A percentile compares a stretch with the other conserved stretches of the same genome.
phyloP scores from a whole-genome alignment of 2,797 vertebrate genomes.

The Strix occidentalis region DNA sequence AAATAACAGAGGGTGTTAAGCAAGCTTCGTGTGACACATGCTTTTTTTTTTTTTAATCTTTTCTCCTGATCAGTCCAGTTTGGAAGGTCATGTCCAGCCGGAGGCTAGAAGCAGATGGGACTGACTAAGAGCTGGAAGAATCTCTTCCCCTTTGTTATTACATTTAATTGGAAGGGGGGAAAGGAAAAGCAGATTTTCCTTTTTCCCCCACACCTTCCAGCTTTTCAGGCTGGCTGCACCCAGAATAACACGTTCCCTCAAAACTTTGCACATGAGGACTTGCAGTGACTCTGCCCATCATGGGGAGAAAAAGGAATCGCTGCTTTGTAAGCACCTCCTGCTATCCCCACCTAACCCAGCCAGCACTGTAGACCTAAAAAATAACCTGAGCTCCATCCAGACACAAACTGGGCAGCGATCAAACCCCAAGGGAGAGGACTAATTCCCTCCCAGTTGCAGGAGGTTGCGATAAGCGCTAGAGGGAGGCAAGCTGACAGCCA shows the following conservation, averaged over 20 bases:
- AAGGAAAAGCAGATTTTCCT: background rate
- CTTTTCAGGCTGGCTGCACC: background rate
- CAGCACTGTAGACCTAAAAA: background rate
- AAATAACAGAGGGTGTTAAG: background rate
- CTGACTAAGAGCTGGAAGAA: background rate
- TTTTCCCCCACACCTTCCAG: background rate
- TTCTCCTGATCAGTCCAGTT: background rate
- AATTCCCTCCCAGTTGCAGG: background rate
- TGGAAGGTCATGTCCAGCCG: background rate
- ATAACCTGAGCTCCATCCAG: background rate
- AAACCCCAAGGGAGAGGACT: background rate
- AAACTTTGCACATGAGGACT: background rate
- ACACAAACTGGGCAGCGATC: background rate
- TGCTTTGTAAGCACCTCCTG: background rate
- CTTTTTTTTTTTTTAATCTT: background rate
- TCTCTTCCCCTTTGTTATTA: background rate
- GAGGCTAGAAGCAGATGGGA: background rate
- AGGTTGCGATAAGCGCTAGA: constrained; percentile 5
- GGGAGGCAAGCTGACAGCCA: constrained; percentile 22
- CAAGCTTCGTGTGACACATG: background rate
- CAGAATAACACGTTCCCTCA: background rate
- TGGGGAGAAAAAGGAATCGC: background rate
- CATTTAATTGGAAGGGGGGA: background rate
- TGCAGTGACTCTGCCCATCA: background rate
- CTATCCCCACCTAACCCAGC: background rate